Conservation (phyloP, 2,888 invertebrate genomes). For the Lithodes maja region DNA sequence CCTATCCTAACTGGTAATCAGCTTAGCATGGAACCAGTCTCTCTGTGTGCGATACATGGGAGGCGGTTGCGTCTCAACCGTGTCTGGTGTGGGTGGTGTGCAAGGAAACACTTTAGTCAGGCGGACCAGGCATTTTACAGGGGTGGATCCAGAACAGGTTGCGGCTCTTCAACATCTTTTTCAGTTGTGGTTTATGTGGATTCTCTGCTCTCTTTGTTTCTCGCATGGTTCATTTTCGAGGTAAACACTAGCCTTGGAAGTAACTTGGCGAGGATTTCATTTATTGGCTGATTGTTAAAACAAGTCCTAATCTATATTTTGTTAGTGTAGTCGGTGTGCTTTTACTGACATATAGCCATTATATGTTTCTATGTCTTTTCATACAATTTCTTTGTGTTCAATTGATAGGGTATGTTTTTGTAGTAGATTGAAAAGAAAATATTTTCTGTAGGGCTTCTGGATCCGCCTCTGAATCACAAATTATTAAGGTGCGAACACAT, state of each 20-base stretch:
- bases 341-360: too few relatives aligned
- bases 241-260: not conserved
- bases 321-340: too few relatives aligned
- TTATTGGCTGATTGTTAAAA: too few relatives aligned
- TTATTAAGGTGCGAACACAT: not conserved
- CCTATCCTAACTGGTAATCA: too few relatives aligned
- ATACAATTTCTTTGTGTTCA: too few relatives aligned
- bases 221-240: not conserved
- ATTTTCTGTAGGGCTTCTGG: not conserved
- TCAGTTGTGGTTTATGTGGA: not conserved
- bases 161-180: too few relatives aligned
- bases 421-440: not conserved
- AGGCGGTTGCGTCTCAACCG: not conserved
- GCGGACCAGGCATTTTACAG: not conserved
- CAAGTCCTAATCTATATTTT: too few relatives aligned
- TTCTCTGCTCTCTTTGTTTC: not conserved
- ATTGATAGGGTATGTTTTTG: not conserved
- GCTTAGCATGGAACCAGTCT: too few relatives aligned
- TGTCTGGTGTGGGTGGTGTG: not conserved
- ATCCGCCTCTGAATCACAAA: not conserved
- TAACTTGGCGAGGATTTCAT: not conserved
- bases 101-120: slow-evolving; percentile 16
- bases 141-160: not conserved
- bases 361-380: too few relatives aligned
- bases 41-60: not conserved